Base-by-base conservation (phyloP, 1,140 invertebrate species). In the Cyphomyrmex costatus region DNA sequence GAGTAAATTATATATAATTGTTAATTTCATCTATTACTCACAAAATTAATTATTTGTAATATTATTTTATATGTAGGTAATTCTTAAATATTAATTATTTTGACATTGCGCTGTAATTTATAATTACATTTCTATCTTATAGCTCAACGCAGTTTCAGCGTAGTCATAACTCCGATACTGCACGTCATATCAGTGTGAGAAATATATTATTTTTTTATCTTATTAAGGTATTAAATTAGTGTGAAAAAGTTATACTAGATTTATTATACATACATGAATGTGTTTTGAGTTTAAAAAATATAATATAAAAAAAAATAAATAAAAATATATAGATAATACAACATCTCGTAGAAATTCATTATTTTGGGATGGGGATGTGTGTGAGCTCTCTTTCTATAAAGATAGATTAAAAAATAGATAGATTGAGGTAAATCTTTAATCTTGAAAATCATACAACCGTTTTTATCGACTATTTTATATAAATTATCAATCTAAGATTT, bases 1-100 rank as follows among this genome's bases (percentile, higher is more conserved):
- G 19, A 33, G 19, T 65, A 65, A 65, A n/a, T 65, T 33, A 65
- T n/a, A 33, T 33, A 65, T n/a, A 33, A 33, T n/a, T 33, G 33
- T n/a, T n/a, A 19, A 65, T 65, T 65, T 65, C 3, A 65, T 36
- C 19, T 27, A 5, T 61, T 61, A 30, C 14, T 65, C 0, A 19
- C 3, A n/a, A 65, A 36, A 65, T 65, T 65, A 36, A 65, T 4
- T 19, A 65, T 63, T 33, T 33, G 8, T n/a, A n/a, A 65, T n/a
- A n/a, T 65, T 65, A 65, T 33, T 33, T 65, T 33, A 65, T n/a
- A 3, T n/a, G 16, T 19, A 8, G 5, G 8, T n/a, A n/a, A 65
- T 36, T 33, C 30, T 16, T 61, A 65, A 65, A 65, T 65, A 19
- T 65, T 65, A n/a, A 65, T 65, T 65, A 36, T 65, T 33, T 8